A percentile compares a stretch with the other conserved stretches of the same genome.
Evolutionary conservation across 2,113 vertebrate species (phyloP).

Genomic region (Tiliqua scincoides): DNA sequence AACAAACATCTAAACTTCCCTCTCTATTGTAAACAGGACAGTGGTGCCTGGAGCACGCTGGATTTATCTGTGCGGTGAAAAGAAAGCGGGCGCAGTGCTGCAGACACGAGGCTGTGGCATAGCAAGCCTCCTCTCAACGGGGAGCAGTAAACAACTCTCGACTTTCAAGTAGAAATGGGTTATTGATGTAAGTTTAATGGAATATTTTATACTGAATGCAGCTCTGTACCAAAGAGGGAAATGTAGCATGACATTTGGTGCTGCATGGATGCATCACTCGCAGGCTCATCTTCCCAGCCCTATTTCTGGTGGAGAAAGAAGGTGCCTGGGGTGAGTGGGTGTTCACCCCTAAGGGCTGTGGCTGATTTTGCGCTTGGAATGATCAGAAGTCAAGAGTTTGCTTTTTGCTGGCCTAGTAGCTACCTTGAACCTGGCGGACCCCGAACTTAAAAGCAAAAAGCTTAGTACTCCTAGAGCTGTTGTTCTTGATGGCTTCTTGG

Average conservation of each 20-base stretch:
- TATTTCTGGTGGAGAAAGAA: not conserved
- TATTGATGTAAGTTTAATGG: not conserved
- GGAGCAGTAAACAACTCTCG: not conserved
- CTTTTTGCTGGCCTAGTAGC: not conserved
- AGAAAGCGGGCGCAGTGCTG: conserved; percentile 34
- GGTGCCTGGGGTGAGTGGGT: too few relatives aligned
- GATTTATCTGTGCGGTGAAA: conserved; percentile 29
- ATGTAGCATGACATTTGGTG: not conserved
- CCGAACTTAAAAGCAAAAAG: not conserved
- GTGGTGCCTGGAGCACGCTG: not conserved
- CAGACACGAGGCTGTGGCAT: not conserved
- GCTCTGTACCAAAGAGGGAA: not conserved
- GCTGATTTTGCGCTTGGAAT: not conserved
- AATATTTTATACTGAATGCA: not conserved
- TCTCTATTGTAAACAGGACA: fast-evolving
- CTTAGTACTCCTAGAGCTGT: not conserved
- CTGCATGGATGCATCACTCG: not conserved
- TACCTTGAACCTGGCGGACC: too few relatives aligned
- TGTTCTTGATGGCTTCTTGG: not conserved
- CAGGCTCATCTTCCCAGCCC: too few relatives aligned
- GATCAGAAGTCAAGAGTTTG: not conserved
- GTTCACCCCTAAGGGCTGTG: too few relatives aligned
- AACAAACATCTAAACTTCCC: not conserved
- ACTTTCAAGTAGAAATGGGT: not conserved
- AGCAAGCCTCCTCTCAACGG: not conserved